Conservation (phyloP, 2,888 invertebrate species). For the Lasioglossum marginatum region DNA sequence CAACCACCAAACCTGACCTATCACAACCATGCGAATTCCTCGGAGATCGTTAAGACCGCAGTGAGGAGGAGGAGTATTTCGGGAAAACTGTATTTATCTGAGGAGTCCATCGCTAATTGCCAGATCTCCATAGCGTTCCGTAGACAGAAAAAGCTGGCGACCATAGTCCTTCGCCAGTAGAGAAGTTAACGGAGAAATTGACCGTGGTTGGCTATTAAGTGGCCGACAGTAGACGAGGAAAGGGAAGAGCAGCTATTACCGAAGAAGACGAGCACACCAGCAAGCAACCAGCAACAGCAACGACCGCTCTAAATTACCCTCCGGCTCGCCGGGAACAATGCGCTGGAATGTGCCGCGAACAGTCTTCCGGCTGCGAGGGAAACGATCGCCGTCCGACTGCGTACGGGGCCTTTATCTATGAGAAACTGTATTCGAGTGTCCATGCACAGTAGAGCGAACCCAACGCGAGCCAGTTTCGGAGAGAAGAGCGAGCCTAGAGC, state of each 20-base stretch:
- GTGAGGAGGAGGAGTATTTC: background rate
- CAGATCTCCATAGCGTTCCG: background rate
- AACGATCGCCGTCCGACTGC: conserved; percentile 48
- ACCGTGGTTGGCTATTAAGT: conserved; percentile 41
- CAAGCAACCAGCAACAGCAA: conserved; percentile 30
- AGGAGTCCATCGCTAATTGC: background rate
- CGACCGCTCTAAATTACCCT: conserved; percentile 61
- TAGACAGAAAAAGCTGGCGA: background rate
- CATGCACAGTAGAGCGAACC: background rate
- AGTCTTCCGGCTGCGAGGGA: conserved; percentile 58
- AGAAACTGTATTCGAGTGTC: conserved; percentile 36
- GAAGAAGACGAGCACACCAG: conserved; percentile 33
- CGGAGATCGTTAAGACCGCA: background rate
- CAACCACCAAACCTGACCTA: background rate
- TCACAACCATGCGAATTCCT: background rate
- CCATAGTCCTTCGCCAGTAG: background rate
- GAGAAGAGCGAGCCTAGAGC: background rate
- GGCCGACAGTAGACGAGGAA: conserved; percentile 34
- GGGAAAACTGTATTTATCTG: background rate
- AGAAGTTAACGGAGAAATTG: conserved; percentile 40
- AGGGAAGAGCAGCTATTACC: conserved; percentile 46
- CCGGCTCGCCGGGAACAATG: conserved; percentile 53
- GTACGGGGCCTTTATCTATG: conserved; percentile 35
- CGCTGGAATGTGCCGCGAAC: conserved; percentile 53
- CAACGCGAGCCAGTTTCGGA: background rate